Evolutionary conservation across 2,797 vertebrate genomes (phyloP).

Genomic region (Pipistrellus kuhlii): DNA sequence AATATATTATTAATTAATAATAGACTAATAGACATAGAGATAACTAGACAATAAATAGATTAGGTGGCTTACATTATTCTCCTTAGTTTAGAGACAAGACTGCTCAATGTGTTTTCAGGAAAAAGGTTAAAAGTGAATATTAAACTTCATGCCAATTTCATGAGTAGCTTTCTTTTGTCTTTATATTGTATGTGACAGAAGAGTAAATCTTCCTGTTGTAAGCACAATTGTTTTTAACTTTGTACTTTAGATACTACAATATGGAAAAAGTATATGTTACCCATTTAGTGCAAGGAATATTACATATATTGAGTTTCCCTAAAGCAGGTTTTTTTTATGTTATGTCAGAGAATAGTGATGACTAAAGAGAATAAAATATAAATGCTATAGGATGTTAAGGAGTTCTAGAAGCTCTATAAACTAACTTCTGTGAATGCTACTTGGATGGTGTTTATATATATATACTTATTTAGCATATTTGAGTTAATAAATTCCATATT

Average conservation of each 20-base stretch:
- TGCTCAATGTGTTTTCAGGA: background rate
- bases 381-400: background rate
- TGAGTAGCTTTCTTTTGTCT: constrained; percentile 1
- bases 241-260: background rate
- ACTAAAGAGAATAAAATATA: constrained; percentile 35
- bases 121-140: constrained; percentile 10
- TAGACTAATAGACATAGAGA: background rate
- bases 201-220: background rate
- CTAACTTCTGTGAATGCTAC: background rate
- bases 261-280: background rate
- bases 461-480: background rate
- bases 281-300: background rate
- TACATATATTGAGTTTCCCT: background rate
- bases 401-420: constrained; percentile 24
- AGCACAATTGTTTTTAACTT: constrained; percentile 18
- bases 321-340: background rate
- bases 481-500: constrained; percentile 51
- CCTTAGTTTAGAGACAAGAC: constrained; percentile 43
- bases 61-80: constrained; percentile 18
- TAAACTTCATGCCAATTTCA: constrained; percentile 36
- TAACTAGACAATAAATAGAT: constrained; percentile 38
- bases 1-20: constrained; percentile 1
- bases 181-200: background rate
- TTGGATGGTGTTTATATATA: background rate
- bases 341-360: constrained; percentile 34